Evolutionary conservation across 2,888 invertebrate genomes (phyloP).

Genomic region (Erannis defoliaria): DNA sequence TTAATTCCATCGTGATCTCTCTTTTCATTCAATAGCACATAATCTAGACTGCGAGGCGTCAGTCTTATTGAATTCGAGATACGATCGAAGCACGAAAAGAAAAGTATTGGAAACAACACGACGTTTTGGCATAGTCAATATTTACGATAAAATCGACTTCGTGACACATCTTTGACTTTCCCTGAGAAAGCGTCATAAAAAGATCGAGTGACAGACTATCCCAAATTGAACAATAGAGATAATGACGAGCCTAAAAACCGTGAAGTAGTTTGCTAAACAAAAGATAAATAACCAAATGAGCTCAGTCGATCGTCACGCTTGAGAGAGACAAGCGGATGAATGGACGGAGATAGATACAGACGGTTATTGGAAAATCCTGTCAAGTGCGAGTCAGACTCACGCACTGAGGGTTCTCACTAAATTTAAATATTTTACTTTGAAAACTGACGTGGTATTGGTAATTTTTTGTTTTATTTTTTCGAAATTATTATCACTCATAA

Average conservation of each 20-base stretch:
- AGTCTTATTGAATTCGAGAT: slow-evolving; percentile 51
- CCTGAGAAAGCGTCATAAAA: slow-evolving; percentile 56
- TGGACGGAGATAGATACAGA: slow-evolving; percentile 47
- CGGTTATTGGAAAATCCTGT: slow-evolving; percentile 8
- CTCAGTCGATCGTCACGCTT: slow-evolving; percentile 50
- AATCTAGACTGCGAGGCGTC: slow-evolving; percentile 38
- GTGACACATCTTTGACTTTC: slow-evolving; percentile 59
- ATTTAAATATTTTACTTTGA: neutral
- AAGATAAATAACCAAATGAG: slow-evolving; percentile 58
- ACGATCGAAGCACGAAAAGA: slow-evolving; percentile 49
- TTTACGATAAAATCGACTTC: slow-evolving; percentile 55
- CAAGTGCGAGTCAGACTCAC: too few relatives aligned
- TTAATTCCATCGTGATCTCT: slow-evolving; percentile 19
- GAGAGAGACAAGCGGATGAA: slow-evolving; percentile 37
- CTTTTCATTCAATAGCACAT: slow-evolving; percentile 22
- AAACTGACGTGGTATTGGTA: too few relatives aligned
- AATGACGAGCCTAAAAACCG: slow-evolving; percentile 51
- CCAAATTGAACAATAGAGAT: slow-evolving; percentile 49
- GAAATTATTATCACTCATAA: too few relatives aligned
- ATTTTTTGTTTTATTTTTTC: too few relatives aligned
- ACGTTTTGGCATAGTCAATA: slow-evolving; percentile 42
- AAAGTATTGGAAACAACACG: slow-evolving; percentile 34
- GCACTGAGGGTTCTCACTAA: too few relatives aligned
- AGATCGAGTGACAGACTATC: slow-evolving; percentile 34
- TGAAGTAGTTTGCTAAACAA: slow-evolving; percentile 57